Base-by-base conservation (phyloP, 2,888 invertebrate genomes). In the Phalera bucephala region DNA sequence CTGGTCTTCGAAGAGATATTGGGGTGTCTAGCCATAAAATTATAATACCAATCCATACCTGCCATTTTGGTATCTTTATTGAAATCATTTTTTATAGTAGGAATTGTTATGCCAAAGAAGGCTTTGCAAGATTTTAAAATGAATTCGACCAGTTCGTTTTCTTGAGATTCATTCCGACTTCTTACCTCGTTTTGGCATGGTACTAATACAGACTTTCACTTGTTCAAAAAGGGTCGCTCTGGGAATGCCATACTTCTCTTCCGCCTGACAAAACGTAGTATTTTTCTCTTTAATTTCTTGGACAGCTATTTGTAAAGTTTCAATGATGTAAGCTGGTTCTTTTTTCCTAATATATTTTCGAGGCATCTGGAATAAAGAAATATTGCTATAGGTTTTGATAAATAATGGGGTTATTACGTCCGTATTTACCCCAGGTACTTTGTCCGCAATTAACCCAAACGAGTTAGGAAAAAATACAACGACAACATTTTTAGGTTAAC, bases 41-140 rank as follows among this genome's bases (percentile, higher is more conserved):
- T 29, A 34, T 52, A 49, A 41, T 43, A 56, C 48, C 48, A 50
- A 37, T 47, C 52, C 20, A 40, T 41, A 4, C 46, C 52, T 33
- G 47, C 43, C 36, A 50, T 45, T 29, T 23, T 5, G 1, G 41
- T 43, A 26, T 43, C 29, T 45, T 44, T 48, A 33, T 48, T 43
- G 10, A 22, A 30, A 19, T 30, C 8, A 30, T 17, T n/a, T 30
- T 17, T 30, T 36, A 50, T 27, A 2, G n/a, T n/a, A n/a, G n/a
- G n/a, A 14, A 42, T 44, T 32, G 46, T 48, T 40, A 51, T 31
- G 13, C 45, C 43, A 40, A 40, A n/a, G n/a, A n/a, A 40, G n/a
- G 30, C 28, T 26, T 35, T 40, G 6, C 43, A 35, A 7, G 38
- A 45, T 23, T 46, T 52, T 34, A 49, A 38, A 46, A 40, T 45